Evolutionary conservation across 2,113 vertebrate genomes (phyloP).

Genomic region (Eolophus roseicapilla): DNA sequence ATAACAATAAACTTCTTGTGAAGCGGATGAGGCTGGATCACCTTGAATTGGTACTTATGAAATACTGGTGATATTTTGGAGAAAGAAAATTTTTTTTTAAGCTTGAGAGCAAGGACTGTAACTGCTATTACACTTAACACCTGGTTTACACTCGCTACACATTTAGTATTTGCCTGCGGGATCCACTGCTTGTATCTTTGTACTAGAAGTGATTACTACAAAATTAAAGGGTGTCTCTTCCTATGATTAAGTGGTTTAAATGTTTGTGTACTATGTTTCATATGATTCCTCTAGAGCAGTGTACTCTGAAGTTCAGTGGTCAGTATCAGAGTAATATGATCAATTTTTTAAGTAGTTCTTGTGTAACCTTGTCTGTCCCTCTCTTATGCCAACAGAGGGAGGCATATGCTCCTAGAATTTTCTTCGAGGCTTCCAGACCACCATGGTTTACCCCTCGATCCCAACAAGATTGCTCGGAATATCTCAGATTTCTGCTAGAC

Average conservation of each 20-base stretch:
- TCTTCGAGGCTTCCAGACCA: slow-evolving; percentile 93
- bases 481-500: slow-evolving; percentile 95
- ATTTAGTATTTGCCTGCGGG: background rate
- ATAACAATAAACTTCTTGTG: background rate
- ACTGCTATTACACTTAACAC: background rate
- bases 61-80: background rate
- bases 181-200: background rate
- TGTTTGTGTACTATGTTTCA: background rate
- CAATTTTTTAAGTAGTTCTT: background rate
- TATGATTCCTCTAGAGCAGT: background rate
- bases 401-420: slow-evolving; percentile 91
- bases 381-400: slow-evolving; percentile 80
- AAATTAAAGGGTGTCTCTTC: background rate
- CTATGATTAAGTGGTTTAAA: background rate
- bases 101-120: background rate
- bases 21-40: background rate
- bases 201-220: background rate
- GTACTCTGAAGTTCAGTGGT: background rate
- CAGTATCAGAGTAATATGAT: background rate
- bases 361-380: background rate
- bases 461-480: slow-evolving; percentile 97
- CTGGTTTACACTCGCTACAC: background rate
- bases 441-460: slow-evolving; percentile 94
- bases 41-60: background rate
- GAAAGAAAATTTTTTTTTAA: background rate